Evolutionary conservation across 2,888 invertebrate species (phyloP).

Genomic region (Empis stercorea): DNA sequence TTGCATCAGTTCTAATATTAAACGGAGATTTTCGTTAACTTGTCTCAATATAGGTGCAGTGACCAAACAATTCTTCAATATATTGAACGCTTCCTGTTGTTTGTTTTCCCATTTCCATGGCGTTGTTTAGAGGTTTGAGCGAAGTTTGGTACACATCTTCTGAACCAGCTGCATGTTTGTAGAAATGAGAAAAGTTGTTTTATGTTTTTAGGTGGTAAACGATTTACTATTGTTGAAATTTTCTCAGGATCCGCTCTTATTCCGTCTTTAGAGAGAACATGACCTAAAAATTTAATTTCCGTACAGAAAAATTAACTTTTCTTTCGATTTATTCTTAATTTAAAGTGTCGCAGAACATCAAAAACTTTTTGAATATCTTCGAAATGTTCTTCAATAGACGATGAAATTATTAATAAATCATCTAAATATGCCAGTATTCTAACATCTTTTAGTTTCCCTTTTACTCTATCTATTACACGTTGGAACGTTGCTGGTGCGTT

Average conservation of each 20-base stretch:
- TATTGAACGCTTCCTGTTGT: slow-evolving; percentile 14
- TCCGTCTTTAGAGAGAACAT: slow-evolving; percentile 20
- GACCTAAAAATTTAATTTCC: slow-evolving; percentile 21
- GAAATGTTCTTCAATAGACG: slow-evolving; percentile 17
- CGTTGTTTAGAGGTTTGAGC: slow-evolving; percentile 13
- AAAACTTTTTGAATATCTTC: slow-evolving; percentile 18
- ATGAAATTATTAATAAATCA: slow-evolving; percentile 20
- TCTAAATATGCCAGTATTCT: slow-evolving; percentile 19
- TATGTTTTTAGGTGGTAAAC: slow-evolving; percentile 14
- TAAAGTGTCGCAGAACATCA: slow-evolving; percentile 14
- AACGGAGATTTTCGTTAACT: slow-evolving; percentile 16
- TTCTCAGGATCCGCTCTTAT: slow-evolving; percentile 20
- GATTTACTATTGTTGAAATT: slow-evolving; percentile 16
- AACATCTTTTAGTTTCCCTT: slow-evolving; percentile 9
- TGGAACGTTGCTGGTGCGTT: slow-evolving; percentile 25
- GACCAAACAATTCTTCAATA: slow-evolving; percentile 12
- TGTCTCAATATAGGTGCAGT: slow-evolving; percentile 12
- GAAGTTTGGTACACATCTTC: slow-evolving; percentile 23
- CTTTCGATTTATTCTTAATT: slow-evolving; percentile 17
- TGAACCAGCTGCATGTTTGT: slow-evolving; percentile 20
- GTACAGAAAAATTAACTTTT: slow-evolving; percentile 15
- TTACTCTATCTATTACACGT: slow-evolving; percentile 20
- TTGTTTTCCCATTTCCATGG: slow-evolving; percentile 17
- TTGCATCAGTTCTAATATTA: slow-evolving; percentile 18
- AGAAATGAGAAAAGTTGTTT: slow-evolving; percentile 16